phyloP scores from a whole-genome alignment of 2,113 vertebrate genomes.

The Passer domesticus region DNA sequence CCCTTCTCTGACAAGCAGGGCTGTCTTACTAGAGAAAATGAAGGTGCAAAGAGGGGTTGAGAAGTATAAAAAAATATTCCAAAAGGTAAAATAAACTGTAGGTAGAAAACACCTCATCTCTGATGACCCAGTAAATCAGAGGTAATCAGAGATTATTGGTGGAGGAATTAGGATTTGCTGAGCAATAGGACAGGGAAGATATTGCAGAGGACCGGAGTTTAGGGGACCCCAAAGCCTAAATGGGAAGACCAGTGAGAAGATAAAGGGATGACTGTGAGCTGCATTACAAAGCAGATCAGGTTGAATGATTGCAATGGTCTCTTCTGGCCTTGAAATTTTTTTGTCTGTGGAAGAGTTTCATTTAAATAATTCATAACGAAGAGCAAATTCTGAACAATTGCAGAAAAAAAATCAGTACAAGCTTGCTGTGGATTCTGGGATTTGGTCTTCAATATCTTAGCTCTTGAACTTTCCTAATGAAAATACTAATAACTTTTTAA shows the following conservation, averaged over 20 bases:
- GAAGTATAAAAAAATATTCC: background rate
- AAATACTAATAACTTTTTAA: conserved; percentile 46
- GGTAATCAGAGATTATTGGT: background rate
- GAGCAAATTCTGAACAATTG: conserved; percentile 3
- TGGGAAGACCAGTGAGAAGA: background rate
- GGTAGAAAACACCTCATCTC: background rate
- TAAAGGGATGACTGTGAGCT: background rate
- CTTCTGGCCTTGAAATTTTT: background rate
- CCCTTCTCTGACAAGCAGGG: background rate
- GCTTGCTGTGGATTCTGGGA: background rate
- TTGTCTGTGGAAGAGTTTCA: background rate
- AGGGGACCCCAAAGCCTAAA: background rate
- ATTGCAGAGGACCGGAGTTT: background rate
- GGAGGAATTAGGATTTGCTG: background rate
- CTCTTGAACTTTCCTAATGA: conserved; percentile 39
- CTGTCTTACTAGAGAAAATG: background rate
- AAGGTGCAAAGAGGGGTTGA: background rate
- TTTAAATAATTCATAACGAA: background rate
- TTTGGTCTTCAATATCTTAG: background rate
- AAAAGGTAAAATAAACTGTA: background rate
- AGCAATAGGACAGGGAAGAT: background rate
- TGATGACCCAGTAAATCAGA: background rate
- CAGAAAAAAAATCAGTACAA: background rate
- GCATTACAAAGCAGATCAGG: background rate
- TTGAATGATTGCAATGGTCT: background rate